A percentile compares a stretch with the other conserved stretches of the same genome.
phyloP scores from a whole-genome alignment of 2,113 vertebrate genomes.

The Leptodactylus fuscus region DNA sequence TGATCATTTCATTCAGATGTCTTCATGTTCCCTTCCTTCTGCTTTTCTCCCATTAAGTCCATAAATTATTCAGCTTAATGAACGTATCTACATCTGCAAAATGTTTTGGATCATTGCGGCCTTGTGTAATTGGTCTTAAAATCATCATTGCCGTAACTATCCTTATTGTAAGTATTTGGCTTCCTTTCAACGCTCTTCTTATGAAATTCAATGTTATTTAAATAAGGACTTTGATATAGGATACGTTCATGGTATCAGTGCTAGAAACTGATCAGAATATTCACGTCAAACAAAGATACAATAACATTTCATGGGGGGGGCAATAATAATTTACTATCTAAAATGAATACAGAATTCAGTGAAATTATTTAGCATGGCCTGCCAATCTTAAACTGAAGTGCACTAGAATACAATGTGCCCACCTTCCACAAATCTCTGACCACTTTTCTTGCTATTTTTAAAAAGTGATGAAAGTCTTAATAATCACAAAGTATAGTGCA shows the following conservation, averaged over 20 bases:
- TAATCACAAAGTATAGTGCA: too few relatives aligned
- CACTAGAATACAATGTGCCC: too few relatives aligned
- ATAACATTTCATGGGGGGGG: neutral
- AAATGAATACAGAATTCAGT: too few relatives aligned
- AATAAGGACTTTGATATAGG: constrained; percentile 22
- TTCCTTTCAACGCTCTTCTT: constrained; percentile 28
- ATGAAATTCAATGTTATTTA: constrained; percentile 42
- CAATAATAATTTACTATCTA: too few relatives aligned
- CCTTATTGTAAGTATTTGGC: constrained; percentile 51
- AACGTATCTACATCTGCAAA: constrained; percentile 55
- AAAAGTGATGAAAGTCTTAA: too few relatives aligned
- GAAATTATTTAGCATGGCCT: too few relatives aligned
- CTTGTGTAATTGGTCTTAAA: constrained; percentile 52
- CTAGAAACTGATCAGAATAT: neutral
- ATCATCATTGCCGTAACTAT: constrained; percentile 53
- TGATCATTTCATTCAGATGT: constrained; percentile 41
- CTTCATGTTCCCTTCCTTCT: constrained; percentile 44
- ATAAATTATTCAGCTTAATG: constrained; percentile 58
- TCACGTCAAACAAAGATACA: neutral
- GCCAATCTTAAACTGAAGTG: too few relatives aligned
- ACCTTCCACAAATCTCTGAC: too few relatives aligned
- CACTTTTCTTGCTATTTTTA: too few relatives aligned
- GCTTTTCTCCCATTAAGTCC: constrained; percentile 45
- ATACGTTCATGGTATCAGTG: neutral
- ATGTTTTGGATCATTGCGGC: constrained; percentile 50